Conservation (phyloP, 2,113 vertebrate species). For the Melozone crissalis region DNA sequence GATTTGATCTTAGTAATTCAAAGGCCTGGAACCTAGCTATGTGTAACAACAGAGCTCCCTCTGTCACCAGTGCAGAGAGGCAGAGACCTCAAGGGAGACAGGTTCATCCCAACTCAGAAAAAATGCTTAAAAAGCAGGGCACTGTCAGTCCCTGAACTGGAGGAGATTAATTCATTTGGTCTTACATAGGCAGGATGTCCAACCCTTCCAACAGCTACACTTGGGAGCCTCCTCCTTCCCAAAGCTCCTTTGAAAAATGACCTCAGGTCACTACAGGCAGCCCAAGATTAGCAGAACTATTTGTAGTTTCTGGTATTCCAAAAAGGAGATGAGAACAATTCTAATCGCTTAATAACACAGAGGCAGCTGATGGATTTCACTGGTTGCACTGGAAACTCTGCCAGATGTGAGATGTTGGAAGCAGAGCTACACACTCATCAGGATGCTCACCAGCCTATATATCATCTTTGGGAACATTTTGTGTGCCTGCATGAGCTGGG, state of each 20-base stretch:
- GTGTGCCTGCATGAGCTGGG: background rate
- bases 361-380: background rate
- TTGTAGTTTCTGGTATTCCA: background rate
- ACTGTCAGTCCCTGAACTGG: background rate
- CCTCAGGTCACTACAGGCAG: background rate
- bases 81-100: background rate
- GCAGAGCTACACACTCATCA: background rate
- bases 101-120: background rate
- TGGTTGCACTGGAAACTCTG: background rate
- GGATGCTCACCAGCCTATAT: background rate
- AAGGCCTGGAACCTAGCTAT: background rate
- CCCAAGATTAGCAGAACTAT: background rate
- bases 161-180: background rate
- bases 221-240: background rate
- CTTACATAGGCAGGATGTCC: fast-evolving
- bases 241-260: background rate
- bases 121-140: background rate
- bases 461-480: background rate
- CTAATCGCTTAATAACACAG: background rate
- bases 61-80: background rate
- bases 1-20: background rate
- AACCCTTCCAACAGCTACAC: background rate
- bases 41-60: background rate
- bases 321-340: background rate
- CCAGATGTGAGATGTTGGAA: background rate